Evolutionary conservation across 1,140 invertebrate genomes (phyloP), one percentile per base, ranked within the genome.

Genomic region (Hylaeus volcanicus): DNA sequence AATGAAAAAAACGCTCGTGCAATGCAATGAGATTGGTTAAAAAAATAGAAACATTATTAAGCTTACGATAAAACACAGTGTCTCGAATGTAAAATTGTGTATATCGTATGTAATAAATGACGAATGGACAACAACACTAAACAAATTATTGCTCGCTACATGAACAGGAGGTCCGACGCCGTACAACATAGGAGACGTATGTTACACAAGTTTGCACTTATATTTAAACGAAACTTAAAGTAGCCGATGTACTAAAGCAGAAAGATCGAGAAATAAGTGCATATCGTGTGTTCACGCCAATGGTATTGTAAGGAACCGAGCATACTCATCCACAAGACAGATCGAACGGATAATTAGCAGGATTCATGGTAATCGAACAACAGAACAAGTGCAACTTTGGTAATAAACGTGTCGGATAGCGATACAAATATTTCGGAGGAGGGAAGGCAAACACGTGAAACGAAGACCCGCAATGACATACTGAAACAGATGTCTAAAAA

Each of bases 41-140:
- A 26, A 79, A 48, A 41, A 64, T 39, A 14, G 4, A 43, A 37
- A 43, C 8, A 37, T 60, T 15, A 53, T 12, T 86, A 63, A 80
- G 51, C 60, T 80, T 56, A 73, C 63, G 74, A 80, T 74, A 72
- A 75, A 80, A 74, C 71, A 72, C 72, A 79, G 76, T 77, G 74
- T 74, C 78, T 75, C 76, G 76, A 75, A 87, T 90, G 88, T 89
- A 90, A 89, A 26, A 89, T 90, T 89, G 72, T 89, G 85, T 88
- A 89, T 82, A 89, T 86, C 85, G 58, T 81, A 87, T 82, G 51
- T 68, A 80, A 80, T 75, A 61, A 80, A 75, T 64, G 72, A 51
- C 2, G 58, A 82, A 26, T 11, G 51, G 69, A 66, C 69, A 15
- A 26, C 51, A 74, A 82, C 43, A 43, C 77, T 82, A 73, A 74